Conservation (phyloP, 2,797 vertebrate species). For the Smutsia gigantea region DNA sequence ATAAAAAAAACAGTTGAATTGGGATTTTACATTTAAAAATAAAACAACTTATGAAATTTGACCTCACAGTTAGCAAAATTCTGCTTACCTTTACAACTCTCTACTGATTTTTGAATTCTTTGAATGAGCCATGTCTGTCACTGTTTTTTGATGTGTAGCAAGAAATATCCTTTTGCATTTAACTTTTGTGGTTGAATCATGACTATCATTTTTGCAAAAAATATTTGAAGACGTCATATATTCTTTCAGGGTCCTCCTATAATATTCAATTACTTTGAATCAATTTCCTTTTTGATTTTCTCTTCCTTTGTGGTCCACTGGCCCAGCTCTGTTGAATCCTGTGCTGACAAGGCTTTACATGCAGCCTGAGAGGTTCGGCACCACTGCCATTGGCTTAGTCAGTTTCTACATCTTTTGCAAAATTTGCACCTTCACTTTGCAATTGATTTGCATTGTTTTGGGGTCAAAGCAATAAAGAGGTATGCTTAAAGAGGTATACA, state of each 20-base stretch:
- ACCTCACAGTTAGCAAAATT: background rate
- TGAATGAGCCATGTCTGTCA: background rate
- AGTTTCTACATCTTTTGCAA: background rate
- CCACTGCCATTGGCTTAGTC: background rate
- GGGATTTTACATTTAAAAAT: constrained; percentile 25
- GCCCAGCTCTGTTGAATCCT: background rate
- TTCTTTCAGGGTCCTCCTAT: background rate
- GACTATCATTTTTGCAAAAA: background rate
- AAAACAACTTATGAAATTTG: constrained; percentile 16
- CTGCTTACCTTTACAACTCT: background rate
- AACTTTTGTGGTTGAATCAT: background rate
- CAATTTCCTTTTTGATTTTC: background rate
- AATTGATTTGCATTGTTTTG: background rate
- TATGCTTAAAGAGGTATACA: background rate
- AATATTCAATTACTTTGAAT: background rate
- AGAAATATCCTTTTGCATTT: background rate
- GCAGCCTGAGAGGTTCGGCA: background rate
- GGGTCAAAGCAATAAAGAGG: background rate
- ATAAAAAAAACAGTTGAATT: background rate
- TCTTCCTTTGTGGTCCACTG: background rate
- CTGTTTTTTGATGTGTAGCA: background rate
- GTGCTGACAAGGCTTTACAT: background rate
- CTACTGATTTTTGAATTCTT: background rate
- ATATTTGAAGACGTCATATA: background rate
- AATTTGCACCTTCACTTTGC: background rate